These are phyloP conservation scores for Vulpes vulpes DNA, from an alignment of 2,113 vertebrate species.

Conservation along the genomic window DNA sequence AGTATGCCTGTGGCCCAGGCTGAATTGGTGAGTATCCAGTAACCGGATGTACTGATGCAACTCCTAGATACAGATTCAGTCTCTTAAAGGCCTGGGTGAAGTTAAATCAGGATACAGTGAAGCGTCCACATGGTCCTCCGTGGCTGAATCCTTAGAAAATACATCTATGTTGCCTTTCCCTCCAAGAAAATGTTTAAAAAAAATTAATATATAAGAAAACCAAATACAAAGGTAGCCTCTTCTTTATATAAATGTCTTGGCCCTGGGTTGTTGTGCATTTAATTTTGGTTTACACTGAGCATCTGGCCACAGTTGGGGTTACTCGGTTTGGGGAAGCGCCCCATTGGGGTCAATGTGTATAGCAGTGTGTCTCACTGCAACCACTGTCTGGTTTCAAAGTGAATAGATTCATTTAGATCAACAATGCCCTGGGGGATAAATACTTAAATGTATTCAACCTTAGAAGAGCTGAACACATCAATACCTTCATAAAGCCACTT, in stretches of 20 bases:
- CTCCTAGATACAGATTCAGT: neutral
- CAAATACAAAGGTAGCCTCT: slow-evolving; percentile 10
- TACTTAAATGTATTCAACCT: slow-evolving; percentile 86
- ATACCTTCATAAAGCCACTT: slow-evolving; percentile 88
- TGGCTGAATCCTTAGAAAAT: slow-evolving; percentile 27
- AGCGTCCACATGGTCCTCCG: neutral
- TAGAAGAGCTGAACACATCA: slow-evolving; percentile 85
- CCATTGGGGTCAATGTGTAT: slow-evolving; percentile 31
- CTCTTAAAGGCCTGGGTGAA: neutral
- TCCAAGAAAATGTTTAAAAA: neutral
- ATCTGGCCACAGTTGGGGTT: neutral
- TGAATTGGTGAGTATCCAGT: neutral
- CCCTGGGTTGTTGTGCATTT: neutral
- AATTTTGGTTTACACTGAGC: neutral
- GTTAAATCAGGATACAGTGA: neutral
- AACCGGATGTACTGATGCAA: neutral
- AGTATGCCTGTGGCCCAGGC: neutral
- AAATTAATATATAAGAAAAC: slow-evolving; percentile 63
- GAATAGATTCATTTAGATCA: slow-evolving; percentile 85
- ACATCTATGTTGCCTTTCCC: neutral
- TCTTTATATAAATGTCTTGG: neutral
- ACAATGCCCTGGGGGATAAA: slow-evolving; percentile 83
- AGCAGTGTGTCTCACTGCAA: slow-evolving; percentile 71
- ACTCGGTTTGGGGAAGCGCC: slow-evolving; percentile 16
- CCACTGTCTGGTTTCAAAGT: slow-evolving; percentile 82